A percentile compares a stretch with the other conserved stretches of the same genome.
phyloP scores from a whole-genome alignment of 2,113 vertebrate genomes.

The Ceyx melanurus region DNA sequence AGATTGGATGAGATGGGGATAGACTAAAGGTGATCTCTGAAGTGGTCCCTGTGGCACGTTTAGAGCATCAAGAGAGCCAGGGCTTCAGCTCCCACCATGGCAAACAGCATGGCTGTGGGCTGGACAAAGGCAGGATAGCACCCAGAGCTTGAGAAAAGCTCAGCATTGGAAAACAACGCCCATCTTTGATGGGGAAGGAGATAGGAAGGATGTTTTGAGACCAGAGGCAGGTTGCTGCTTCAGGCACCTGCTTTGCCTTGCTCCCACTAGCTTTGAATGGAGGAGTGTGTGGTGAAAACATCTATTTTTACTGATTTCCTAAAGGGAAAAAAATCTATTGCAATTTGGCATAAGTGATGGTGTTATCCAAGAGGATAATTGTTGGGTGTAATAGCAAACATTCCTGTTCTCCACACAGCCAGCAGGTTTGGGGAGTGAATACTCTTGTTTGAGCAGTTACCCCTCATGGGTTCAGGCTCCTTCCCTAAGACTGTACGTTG shows the following conservation, averaged over 20 bases:
- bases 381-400: background rate
- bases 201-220: background rate
- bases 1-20: background rate
- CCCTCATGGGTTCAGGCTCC: background rate
- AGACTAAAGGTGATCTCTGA: background rate
- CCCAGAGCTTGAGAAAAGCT: background rate
- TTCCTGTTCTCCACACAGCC: background rate
- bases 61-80: background rate
- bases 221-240: background rate
- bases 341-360: background rate
- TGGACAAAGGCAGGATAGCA: background rate
- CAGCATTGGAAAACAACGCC: rapidly evolving
- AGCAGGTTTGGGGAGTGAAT: background rate
- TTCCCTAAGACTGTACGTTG: background rate
- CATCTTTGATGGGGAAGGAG: background rate
- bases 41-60: background rate
- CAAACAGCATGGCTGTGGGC: background rate
- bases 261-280: background rate
- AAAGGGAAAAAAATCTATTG: background rate
- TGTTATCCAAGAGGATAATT: slow-evolving; percentile 3
- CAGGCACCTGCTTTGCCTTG: background rate
- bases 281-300: background rate
- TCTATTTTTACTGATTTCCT: background rate
- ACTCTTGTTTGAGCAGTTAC: background rate
- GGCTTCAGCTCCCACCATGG: background rate